phyloP scores from a whole-genome alignment of 1,140 invertebrate species.

The Ganaspis sp. region DNA sequence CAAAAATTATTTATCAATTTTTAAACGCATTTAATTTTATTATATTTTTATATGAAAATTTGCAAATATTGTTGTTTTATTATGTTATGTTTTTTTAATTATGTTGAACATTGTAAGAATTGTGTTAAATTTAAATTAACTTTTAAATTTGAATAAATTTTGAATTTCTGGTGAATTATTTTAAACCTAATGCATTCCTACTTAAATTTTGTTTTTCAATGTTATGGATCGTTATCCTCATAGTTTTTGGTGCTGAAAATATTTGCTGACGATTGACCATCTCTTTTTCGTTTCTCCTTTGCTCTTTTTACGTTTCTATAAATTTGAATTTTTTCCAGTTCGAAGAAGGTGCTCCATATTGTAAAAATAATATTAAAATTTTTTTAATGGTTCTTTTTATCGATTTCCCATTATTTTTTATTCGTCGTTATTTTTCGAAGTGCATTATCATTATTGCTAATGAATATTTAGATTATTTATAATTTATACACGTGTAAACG shows the following conservation, averaged over 20 bases:
- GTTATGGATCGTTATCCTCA: constrained; percentile 13
- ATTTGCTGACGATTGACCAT: constrained; percentile 20
- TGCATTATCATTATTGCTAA: too few relatives aligned
- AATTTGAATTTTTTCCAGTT: neutral
- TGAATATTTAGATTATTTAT: too few relatives aligned
- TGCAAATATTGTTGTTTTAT: too few relatives aligned
- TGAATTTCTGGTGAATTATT: too few relatives aligned
- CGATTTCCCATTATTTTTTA: neutral
- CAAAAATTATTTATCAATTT: neutral
- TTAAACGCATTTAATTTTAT: neutral
- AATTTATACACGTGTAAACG: too few relatives aligned
- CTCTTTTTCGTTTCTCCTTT: neutral
- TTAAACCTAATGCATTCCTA: neutral
- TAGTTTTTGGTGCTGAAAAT: neutral
- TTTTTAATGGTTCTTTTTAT: neutral
- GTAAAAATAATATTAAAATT: neutral
- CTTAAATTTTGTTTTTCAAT: neutral
- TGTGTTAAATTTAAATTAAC: too few relatives aligned
- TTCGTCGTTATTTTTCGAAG: too few relatives aligned
- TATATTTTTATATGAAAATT: neutral
- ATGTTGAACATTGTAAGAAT: too few relatives aligned
- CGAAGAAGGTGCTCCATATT: neutral
- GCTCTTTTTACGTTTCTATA: neutral
- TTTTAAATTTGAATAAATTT: neutral
- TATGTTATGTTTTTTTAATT: too few relatives aligned